Evolutionary conservation across 1,140 invertebrate genomes (phyloP).

Genomic region (Zaprionus camerounensis): DNA sequence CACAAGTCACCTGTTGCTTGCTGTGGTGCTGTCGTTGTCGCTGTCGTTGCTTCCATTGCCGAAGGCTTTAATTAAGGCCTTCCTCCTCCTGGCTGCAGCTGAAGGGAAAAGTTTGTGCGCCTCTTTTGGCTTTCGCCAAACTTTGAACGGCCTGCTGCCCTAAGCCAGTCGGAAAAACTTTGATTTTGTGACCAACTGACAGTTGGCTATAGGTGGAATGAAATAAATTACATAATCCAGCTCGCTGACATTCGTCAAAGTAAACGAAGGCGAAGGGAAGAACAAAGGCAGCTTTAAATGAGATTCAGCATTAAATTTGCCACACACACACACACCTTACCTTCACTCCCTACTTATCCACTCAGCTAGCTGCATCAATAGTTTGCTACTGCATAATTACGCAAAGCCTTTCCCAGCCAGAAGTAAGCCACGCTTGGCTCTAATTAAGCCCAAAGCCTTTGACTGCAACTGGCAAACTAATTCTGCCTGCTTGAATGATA

Average conservation of each 20-base stretch:
- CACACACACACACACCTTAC: not conserved
- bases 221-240: constrained; percentile 77
- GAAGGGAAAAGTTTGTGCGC: constrained; percentile 48
- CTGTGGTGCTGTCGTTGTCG: not conserved
- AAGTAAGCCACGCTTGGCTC: not conserved
- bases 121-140: constrained; percentile 50
- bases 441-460: not conserved
- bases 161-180: constrained; percentile 44
- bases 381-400: not conserved
- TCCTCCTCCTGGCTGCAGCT: constrained; percentile 11
- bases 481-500: not conserved
- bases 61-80: constrained; percentile 60
- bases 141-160: constrained; percentile 42
- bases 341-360: not conserved
- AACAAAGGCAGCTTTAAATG: constrained; percentile 7
- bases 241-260: constrained; percentile 72
- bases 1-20: constrained; percentile 68
- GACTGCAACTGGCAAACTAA: not conserved
- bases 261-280: constrained; percentile 9
- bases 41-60: constrained; percentile 6
- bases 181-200: constrained; percentile 49
- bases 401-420: not conserved
- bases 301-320: not conserved
- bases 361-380: not conserved
- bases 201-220: constrained; percentile 35